Percentiles rank a stretch among this genome's conserved stretches.
Conservation (phyloP, 2,113 vertebrate genomes). For the Gymnorhina tibicen region DNA sequence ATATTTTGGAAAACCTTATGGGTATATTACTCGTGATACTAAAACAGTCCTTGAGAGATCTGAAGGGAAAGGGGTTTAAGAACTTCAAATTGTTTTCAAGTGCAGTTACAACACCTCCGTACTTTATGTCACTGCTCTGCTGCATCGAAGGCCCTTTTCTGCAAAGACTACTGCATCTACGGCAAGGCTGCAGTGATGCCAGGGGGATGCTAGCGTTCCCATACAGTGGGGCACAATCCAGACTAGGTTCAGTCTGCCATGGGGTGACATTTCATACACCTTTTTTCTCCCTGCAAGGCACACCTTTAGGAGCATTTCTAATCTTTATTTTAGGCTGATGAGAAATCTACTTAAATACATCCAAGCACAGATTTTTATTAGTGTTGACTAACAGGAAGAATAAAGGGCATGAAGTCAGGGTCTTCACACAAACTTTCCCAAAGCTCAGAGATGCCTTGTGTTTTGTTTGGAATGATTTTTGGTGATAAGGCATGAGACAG, state of each 20-base stretch:
- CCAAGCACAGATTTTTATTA: neutral
- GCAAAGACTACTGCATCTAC: neutral
- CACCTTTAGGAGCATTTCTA: neutral
- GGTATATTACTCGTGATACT: neutral
- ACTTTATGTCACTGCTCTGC: neutral
- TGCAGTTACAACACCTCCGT: neutral
- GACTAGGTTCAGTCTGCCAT: neutral
- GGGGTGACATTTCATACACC: neutral
- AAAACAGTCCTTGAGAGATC: neutral
- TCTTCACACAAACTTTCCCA: neutral
- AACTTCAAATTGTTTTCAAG: neutral
- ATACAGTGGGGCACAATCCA: neutral
- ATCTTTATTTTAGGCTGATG: neutral
- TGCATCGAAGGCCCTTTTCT: neutral
- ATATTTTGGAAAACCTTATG: neutral
- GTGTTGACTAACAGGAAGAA: neutral
- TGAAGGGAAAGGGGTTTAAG: neutral
- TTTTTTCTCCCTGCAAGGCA: neutral
- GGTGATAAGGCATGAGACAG: neutral
- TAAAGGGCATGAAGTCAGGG: neutral
- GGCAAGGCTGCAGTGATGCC: neutral
- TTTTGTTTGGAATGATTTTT: neutral
- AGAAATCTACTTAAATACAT: neutral
- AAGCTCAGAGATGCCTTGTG: neutral
- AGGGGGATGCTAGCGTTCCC: neutral